Evolutionary conservation across 2,113 vertebrate genomes (phyloP).

Genomic region (Typhlomys cinereus): DNA sequence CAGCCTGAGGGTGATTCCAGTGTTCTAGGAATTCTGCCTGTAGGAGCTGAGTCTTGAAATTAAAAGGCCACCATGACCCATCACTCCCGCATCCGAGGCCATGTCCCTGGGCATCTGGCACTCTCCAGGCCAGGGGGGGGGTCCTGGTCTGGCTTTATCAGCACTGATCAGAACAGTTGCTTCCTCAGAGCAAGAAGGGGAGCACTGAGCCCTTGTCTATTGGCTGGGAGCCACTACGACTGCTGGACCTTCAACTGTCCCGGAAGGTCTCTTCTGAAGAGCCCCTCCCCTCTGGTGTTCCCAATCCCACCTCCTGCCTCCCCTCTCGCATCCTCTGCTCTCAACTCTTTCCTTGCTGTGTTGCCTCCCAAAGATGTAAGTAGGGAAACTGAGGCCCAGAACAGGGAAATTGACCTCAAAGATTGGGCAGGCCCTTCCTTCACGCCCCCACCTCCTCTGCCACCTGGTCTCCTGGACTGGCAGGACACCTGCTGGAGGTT

Average conservation of each 20-base stretch:
- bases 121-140: neutral
- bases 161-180: accelerated
- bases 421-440: accelerated
- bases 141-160: accelerated
- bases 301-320: neutral
- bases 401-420: accelerated
- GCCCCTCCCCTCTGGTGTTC: too few relatives aligned
- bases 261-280: neutral
- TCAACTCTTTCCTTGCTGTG: accelerated
- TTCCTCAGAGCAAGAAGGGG: neutral
- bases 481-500: accelerated
- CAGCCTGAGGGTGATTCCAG: neutral
- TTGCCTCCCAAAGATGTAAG: accelerated
- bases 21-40: neutral
- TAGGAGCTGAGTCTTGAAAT: neutral
- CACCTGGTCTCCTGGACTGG: accelerated
- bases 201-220: neutral
- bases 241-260: neutral
- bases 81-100: too few relatives aligned
- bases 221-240: neutral
- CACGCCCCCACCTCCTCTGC: accelerated
- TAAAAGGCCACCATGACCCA: accelerated
- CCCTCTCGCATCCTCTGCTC: neutral
- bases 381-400: neutral
- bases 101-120: too few relatives aligned